Base-by-base conservation (phyloP, 2,888 invertebrate species). In the Meliscaeva auricollis region DNA sequence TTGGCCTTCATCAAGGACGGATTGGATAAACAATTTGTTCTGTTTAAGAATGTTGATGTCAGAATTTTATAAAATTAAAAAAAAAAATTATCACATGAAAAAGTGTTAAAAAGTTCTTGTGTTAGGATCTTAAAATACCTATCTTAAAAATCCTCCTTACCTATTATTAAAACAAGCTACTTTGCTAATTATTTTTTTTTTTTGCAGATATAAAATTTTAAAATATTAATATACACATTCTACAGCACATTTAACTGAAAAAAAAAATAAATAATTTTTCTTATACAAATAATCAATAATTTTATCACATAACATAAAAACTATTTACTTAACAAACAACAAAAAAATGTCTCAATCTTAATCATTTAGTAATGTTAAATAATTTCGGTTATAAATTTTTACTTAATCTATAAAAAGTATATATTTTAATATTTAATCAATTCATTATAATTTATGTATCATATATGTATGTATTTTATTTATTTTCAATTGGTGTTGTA, bases 341-440 rank as follows among this genome's bases (percentile, higher is more conserved):
- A 15, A 54, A 30, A 54, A 15, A 56, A 17, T 11, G 11, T 15
- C 15, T 54, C 9, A 54, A 8, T 32, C 30, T 22, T 8, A 46
- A 46, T 11, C 2, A 20, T 2, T 15, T 11, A 32, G 4, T 5
- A 11, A 11, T 32, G 32, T 56, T 56, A 56, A 56, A 32, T 15
- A 56, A 32, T 32, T 11, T 0, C 17, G 32, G 41, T 77, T 82
- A 82, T 56, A 78, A 22, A 64, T 64, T 26, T 4, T 4, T 20
- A 56, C 73, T 78, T 44, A 64, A 78, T 74, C 78, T 83, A 78
- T 54, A 60, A 68, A 56, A 70, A 68, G 17, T 35, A 66, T 72
- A 52, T 48, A 22, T 32, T 41, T 46, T 20, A 38, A 38, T 56
- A 20, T 48, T 48, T 15, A 62, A 58, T 72, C 20, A 35, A 56